Evolutionary conservation across 2,888 invertebrate species (phyloP).

Genomic region (Prosapia bicincta): DNA sequence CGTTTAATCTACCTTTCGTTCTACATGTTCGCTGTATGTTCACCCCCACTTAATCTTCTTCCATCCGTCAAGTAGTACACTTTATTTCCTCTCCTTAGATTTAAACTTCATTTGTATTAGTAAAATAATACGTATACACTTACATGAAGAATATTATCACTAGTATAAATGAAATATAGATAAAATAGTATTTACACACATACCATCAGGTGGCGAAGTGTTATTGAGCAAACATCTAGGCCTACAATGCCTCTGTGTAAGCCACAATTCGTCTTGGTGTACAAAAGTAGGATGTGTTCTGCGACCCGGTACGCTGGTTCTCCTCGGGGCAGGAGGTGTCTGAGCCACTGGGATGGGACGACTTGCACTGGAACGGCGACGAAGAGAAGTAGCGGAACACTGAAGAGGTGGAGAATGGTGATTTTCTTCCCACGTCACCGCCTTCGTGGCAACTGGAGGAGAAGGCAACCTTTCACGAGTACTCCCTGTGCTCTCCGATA

Average conservation of each 20-base stretch:
- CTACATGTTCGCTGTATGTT: no score
- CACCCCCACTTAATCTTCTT: no score
- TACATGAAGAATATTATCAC: no score
- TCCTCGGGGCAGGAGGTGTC: constrained; percentile 39
- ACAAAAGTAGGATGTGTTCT: constrained; percentile 41
- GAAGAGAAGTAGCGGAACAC: constrained; percentile 6
- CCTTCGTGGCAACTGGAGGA: constrained; percentile 27
- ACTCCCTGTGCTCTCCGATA: constrained; percentile 15
- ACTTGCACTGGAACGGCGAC: constrained; percentile 34
- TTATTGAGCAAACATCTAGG: constrained; percentile 39
- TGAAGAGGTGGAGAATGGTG: constrained; percentile 18
- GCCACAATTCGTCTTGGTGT: constrained; percentile 42
- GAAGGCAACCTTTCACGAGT: constrained; percentile 20
- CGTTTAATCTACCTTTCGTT: no score
- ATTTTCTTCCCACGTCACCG: constrained; percentile 37
- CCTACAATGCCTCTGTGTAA: constrained; percentile 40
- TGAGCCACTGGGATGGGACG: constrained; percentile 28
- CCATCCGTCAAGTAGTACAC: no score
- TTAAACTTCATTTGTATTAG: no score
- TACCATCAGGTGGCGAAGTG: constrained; percentile 38
- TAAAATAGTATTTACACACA: no score
- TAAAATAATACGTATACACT: no score
- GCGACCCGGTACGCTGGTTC: constrained; percentile 41
- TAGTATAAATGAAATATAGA: no score
- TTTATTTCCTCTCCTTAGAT: no score